A percentile compares a stretch with the other conserved stretches of the same genome.
Evolutionary conservation across 2,797 vertebrate species (phyloP).

Genomic region (Myotis findleyi): DNA sequence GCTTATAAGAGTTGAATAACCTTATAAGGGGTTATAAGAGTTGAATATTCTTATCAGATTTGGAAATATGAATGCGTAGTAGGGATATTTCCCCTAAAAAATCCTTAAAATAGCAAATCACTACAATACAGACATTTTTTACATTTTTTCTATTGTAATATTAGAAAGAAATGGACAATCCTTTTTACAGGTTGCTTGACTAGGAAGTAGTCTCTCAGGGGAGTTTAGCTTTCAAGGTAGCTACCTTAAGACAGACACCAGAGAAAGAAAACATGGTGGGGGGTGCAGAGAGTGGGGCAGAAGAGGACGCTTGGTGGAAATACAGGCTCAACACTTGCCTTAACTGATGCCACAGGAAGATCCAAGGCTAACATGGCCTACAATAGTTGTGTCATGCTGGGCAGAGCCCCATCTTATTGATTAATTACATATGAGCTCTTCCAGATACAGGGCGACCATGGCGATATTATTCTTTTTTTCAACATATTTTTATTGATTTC

Average conservation of each 20-base stretch:
- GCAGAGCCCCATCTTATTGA: background rate
- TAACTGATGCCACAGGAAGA: background rate
- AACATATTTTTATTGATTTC: no score
- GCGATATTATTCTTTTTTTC: background rate
- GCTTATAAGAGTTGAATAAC: background rate
- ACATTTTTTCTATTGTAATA: background rate
- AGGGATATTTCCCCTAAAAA: background rate
- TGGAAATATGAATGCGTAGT: background rate
- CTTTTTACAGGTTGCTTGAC: background rate
- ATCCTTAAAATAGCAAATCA: background rate
- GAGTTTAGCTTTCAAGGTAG: background rate
- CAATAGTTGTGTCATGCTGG: rapidly evolving
- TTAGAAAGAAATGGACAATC: no score
- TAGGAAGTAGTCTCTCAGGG: background rate
- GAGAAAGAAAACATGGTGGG: background rate
- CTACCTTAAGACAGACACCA: background rate
- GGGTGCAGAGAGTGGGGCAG: no score
- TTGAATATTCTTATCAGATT: background rate
- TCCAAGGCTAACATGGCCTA: background rate
- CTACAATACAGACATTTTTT: background rate
- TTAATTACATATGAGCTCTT: background rate
- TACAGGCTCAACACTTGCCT: background rate
- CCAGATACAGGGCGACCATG: no score
- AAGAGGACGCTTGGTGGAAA: background rate
- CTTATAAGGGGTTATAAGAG: background rate